Base-by-base conservation (phyloP, 2,113 vertebrate species). In the Pygoscelis antarcticus region DNA sequence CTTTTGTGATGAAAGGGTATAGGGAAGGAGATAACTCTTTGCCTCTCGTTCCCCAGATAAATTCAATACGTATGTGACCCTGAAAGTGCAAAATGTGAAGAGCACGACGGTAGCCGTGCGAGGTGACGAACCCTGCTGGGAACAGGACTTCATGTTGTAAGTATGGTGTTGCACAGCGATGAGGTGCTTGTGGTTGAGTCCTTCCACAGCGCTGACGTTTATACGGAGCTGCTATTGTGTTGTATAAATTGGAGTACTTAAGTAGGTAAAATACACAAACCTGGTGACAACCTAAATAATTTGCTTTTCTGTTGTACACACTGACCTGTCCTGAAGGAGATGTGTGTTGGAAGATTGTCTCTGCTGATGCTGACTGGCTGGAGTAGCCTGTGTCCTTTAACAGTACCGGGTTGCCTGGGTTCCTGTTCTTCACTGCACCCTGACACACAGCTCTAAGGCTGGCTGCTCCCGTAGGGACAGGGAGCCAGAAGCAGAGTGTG, bases 71-170 rank as follows among this genome's bases (percentile, higher is more conserved):
- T 99, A 99, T 4, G 99, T 99, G 82, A 99, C 99, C 3, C 92
- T 99, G 93, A 99, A 99, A 97, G 99, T 99, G 66, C 99, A 99
- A 97, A 99, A 99, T 97, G 99, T 99, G 96, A 99, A 99, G 98
- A 99, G 99, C 86, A 99, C 99, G 0, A 99, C 99, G 0, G 97
- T 99, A 83, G 98, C 99, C 0, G 99, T 99, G 29, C 98, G 99
- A 19, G 99, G 99, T 14, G 98, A 99, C 65, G 99, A 98, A 26
- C 99, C 99, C 44, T 99, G 99, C 85, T 99, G 99, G 99, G 99
- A 99, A 25, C 99, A 99, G 93, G 99, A 99, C 97, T 99, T 99
- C 98, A 99, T 99, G 99, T 99, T 99, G 99, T 99, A 97, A 99
- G 99, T 99, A 97, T 4, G 3, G 38, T 25, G 61, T 8, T 74